These are phyloP conservation scores for Ploceus nigricollis DNA, from an alignment of 2,113 vertebrate genomes.

Conservation along the genomic window DNA sequence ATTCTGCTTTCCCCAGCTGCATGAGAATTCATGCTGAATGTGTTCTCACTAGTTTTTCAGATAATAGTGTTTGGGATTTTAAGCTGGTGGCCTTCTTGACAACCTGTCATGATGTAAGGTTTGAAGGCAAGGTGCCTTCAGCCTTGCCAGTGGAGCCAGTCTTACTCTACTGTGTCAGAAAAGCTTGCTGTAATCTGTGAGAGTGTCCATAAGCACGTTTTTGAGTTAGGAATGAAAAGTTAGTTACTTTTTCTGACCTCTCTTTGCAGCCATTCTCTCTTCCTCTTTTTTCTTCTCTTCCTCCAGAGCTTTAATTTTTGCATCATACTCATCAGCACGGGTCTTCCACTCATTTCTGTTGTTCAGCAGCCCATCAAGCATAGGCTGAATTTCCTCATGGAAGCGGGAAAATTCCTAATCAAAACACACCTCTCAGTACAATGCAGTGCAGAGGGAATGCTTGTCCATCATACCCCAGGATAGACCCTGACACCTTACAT, in stretches of 20 bases:
- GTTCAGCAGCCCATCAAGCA: conserved; percentile 90
- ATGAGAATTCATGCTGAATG: neutral
- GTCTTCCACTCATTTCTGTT: conserved; percentile 94
- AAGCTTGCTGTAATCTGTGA: neutral
- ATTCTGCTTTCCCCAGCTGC: neutral
- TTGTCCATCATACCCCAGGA: neutral
- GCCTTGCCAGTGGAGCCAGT: neutral
- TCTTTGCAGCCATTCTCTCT: conserved; percentile 59
- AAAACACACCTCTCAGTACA: neutral
- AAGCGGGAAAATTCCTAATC: conserved; percentile 93
- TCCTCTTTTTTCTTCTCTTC: conserved; percentile 79
- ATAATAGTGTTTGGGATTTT: neutral
- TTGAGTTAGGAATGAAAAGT: neutral
- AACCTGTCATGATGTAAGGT: neutral
- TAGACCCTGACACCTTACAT: fast-evolving
- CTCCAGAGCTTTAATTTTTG: conserved; percentile 82
- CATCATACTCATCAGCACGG: conserved; percentile 86
- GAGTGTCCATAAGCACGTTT: neutral
- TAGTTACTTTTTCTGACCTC: conserved; percentile 70
- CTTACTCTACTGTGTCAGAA: neutral
- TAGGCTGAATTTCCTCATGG: conserved; percentile 89
- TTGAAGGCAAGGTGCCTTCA: neutral
- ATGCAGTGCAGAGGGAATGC: neutral
- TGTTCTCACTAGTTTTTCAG: neutral
- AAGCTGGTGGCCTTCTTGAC: neutral